Conservation (phyloP, 2,888 invertebrate genomes). For the Rhingia rostrata region DNA sequence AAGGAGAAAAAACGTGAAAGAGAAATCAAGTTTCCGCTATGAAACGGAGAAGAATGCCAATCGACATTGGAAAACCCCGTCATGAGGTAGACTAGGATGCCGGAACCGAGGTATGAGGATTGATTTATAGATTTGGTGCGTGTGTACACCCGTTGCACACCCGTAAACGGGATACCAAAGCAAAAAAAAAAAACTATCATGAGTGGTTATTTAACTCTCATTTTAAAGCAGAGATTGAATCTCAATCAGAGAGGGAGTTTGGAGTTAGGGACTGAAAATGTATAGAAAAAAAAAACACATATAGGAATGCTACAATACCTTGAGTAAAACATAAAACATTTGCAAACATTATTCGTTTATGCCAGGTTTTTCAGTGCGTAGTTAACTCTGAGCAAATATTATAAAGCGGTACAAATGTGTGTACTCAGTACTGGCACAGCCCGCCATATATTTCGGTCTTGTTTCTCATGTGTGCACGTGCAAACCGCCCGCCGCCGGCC, state of each 20-base stretch:
- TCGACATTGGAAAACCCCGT: conserved; percentile 33
- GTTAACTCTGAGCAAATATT: too few relatives aligned
- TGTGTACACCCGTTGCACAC: conserved; percentile 35
- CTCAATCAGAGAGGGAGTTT: conserved; percentile 9
- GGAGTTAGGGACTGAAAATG: not conserved
- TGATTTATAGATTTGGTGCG: conserved; percentile 71
- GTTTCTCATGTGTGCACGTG: too few relatives aligned
- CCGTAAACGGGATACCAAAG: not conserved
- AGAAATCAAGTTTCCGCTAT: conserved; percentile 41
- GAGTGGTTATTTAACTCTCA: conserved; percentile 59
- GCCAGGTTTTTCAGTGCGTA: too few relatives aligned
- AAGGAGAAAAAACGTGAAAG: not conserved
- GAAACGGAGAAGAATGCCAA: conserved; percentile 45
- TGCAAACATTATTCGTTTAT: too few relatives aligned
- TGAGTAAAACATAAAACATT: too few relatives aligned
- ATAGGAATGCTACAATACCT: too few relatives aligned
- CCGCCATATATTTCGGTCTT: too few relatives aligned
- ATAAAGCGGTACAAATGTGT: too few relatives aligned
- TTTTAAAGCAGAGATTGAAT: conserved; percentile 64
- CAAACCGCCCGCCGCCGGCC: too few relatives aligned
- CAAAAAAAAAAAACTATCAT: conserved; percentile 44
- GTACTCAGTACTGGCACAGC: too few relatives aligned
- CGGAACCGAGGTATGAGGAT: conserved; percentile 31
- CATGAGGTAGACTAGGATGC: conserved; percentile 1
- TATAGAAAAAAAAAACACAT: not conserved